These are phyloP conservation scores for Archaeoteleia sp. DNA, from an alignment of 2,888 invertebrate species.

Conservation along the genomic window DNA sequence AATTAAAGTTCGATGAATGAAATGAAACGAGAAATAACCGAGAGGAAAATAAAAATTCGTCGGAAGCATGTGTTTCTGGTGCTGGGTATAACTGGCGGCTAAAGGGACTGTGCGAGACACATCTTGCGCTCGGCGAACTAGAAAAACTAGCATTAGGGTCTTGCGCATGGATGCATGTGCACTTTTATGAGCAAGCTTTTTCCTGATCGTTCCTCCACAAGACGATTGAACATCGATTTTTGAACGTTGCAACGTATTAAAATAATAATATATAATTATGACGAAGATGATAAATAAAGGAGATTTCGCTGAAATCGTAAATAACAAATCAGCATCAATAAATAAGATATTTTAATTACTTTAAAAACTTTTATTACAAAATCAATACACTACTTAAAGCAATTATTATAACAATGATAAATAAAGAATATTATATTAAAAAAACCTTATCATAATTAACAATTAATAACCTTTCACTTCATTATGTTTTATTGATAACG, in stretches of 20 bases:
- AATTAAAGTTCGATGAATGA: slow-evolving; percentile 21
- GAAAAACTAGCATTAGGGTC: slow-evolving; percentile 64
- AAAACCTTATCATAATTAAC: too few species aligned
- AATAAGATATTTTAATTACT: too few species aligned
- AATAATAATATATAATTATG: slow-evolving; percentile 36
- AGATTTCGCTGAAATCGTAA: too few species aligned
- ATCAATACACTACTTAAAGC: too few species aligned
- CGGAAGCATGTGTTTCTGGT: slow-evolving; percentile 48
- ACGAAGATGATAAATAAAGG: too few species aligned
- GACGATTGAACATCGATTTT: slow-evolving; percentile 38
- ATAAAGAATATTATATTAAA: too few species aligned
- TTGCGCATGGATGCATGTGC: slow-evolving; percentile 50
- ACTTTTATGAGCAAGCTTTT: slow-evolving; percentile 28
- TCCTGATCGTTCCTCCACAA: slow-evolving; percentile 18
- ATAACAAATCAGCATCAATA: too few species aligned
- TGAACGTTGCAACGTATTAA: slow-evolving; percentile 16
- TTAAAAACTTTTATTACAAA: too few species aligned
- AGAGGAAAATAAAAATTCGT: slow-evolving; percentile 46
- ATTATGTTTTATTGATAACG: too few species aligned
- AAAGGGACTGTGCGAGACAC: slow-evolving; percentile 33
- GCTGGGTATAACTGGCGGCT: slow-evolving; percentile 44
- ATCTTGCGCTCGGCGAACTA: slow-evolving; percentile 58
- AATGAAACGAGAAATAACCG: slow-evolving; percentile 44
- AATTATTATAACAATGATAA: too few species aligned
- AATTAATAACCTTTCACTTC: too few species aligned